Evolutionary conservation across 2,888 invertebrate species (phyloP).

Genomic region (Acleris literana): DNA sequence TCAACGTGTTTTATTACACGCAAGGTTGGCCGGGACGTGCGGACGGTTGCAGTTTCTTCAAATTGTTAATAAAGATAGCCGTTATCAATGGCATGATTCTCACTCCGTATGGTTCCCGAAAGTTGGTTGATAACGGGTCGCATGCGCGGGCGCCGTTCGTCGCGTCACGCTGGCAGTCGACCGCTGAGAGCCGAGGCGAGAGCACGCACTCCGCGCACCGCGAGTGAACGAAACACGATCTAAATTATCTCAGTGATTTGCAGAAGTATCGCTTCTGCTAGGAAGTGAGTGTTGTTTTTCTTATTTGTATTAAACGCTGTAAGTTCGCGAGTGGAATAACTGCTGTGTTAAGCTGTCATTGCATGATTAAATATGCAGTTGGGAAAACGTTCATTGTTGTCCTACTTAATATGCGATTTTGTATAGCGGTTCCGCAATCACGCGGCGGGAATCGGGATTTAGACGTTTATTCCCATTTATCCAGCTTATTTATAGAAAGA

Average conservation of each 20-base stretch:
- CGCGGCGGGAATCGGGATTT: not conserved
- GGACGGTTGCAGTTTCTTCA: conserved; percentile 22
- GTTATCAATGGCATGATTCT: conserved; percentile 35
- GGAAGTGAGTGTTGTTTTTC: conserved; percentile 18
- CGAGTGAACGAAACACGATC: conserved; percentile 2
- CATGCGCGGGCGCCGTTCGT: not conserved
- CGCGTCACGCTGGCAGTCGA: conserved; percentile 5
- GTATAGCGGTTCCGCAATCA: not conserved
- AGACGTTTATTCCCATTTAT: too few relatives aligned
- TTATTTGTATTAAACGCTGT: conserved; percentile 2
- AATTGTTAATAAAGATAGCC: conserved; percentile 13
- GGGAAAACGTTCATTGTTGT: conserved; percentile 3
- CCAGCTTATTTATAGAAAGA: not conserved
- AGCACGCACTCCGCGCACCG: conserved; percentile 5
- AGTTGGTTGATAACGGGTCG: conserved; percentile 33
- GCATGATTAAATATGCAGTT: not conserved
- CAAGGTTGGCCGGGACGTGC: conserved; percentile 16
- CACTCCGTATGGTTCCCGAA: conserved; percentile 28
- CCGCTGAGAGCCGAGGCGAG: conserved; percentile 5
- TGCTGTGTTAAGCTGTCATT: not conserved
- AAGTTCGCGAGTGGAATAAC: not conserved
- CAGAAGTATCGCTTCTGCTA: conserved; percentile 14
- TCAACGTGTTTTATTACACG: conserved; percentile 13
- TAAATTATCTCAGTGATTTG: conserved; percentile 9
- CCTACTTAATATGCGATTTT: conserved; percentile 3